Percentiles rank a stretch among this genome's conserved stretches.
Evolutionary conservation across 2,888 invertebrate genomes (phyloP).

Genomic region (Brassicogethes aeneus): DNA sequence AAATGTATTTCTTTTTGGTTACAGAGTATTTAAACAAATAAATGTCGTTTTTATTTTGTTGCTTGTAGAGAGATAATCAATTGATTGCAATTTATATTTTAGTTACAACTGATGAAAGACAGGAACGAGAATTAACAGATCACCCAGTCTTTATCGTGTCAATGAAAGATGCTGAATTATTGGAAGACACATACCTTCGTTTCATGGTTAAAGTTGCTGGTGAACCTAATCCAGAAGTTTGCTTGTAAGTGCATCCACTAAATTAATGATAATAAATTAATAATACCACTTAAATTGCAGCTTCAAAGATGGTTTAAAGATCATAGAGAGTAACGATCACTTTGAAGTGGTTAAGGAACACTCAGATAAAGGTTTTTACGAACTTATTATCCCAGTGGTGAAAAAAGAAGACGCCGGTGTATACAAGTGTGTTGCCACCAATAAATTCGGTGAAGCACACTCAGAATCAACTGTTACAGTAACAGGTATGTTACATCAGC

Average conservation of each 20-base stretch:
- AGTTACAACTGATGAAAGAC: slow-evolving; percentile 67
- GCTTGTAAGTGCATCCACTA: slow-evolving; percentile 63
- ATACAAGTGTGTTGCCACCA: slow-evolving; percentile 78
- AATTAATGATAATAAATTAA: neutral
- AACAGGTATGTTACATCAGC: slow-evolving; percentile 53
- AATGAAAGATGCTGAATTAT: slow-evolving; percentile 78
- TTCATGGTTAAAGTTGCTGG: slow-evolving; percentile 86
- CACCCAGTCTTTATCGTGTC: slow-evolving; percentile 78
- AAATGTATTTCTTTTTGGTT: too few relatives aligned
- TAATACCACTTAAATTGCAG: slow-evolving; percentile 45
- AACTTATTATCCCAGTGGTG: slow-evolving; percentile 77
- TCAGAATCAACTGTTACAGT: slow-evolving; percentile 72
- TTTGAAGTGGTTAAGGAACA: slow-evolving; percentile 65
- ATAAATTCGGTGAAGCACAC: slow-evolving; percentile 68
- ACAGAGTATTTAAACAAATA: too few relatives aligned
- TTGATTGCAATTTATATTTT: slow-evolving; percentile 3
- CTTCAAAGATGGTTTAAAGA: slow-evolving; percentile 71
- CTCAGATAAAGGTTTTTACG: slow-evolving; percentile 77
- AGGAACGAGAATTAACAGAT: slow-evolving; percentile 58
- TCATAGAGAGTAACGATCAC: slow-evolving; percentile 57
- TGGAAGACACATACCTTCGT: slow-evolving; percentile 77
- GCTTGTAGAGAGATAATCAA: too few relatives aligned
- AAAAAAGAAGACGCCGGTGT: slow-evolving; percentile 66
- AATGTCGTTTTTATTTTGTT: too few relatives aligned
- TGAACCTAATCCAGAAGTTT: slow-evolving; percentile 79